phyloP scores from a whole-genome alignment of 1,140 invertebrate genomes.

The Meloidogyne exigua region DNA sequence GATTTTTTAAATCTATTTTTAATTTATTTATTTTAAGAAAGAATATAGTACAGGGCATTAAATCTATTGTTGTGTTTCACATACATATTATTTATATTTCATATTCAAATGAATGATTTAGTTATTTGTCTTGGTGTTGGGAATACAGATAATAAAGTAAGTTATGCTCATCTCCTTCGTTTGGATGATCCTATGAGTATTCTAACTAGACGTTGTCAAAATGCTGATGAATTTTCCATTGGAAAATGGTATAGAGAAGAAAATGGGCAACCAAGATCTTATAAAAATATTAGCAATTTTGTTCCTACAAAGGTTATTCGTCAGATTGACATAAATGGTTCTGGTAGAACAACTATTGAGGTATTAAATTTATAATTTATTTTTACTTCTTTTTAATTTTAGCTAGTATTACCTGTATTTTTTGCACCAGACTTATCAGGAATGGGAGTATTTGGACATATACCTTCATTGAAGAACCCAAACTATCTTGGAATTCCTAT shows the following conservation, averaged over 20 bases:
- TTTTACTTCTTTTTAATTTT: not conserved
- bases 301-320: not conserved
- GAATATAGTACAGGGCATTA: not conserved
- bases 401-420: not conserved
- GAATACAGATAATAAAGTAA: not conserved
- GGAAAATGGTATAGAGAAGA: not conserved
- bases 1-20: too few relatives aligned
- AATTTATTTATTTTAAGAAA: not conserved
- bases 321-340: not conserved
- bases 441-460: not conserved
- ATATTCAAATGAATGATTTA: not conserved
- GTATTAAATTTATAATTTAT: not conserved
- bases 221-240: not conserved
- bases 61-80: not conserved
- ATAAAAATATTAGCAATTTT: not conserved
- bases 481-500: not conserved
- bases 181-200: not conserved
- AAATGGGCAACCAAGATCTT: not conserved
- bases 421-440: not conserved
- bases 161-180: not conserved
- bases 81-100: not conserved
- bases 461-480: not conserved
- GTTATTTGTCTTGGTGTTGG: not conserved
- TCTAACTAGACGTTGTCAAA: not conserved
- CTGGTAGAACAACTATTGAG: not conserved